Percentiles rank a stretch among this genome's conserved stretches.
phyloP scores from a whole-genome alignment of 2,113 vertebrate genomes.

The Accipiter virgatus region DNA sequence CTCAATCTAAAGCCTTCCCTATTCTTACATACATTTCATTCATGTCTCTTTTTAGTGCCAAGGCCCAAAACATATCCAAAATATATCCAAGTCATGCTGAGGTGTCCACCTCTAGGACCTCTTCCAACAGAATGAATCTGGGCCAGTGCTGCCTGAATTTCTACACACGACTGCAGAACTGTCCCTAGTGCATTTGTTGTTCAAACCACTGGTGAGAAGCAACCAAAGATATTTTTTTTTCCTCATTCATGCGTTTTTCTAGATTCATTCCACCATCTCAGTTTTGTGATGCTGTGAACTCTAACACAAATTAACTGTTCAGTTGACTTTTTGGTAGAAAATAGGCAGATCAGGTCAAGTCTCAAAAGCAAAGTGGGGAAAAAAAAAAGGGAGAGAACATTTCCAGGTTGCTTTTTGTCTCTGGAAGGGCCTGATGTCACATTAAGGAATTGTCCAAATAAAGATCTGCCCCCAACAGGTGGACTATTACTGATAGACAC shows the following conservation, averaged over 20 bases:
- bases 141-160: background rate
- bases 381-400: background rate
- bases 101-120: background rate
- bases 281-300: background rate
- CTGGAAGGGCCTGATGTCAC: background rate
- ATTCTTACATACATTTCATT: background rate
- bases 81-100: background rate
- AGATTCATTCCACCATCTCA: background rate
- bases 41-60: background rate
- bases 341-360: background rate
- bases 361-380: background rate
- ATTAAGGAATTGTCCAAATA: background rate
- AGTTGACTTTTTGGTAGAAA: background rate
- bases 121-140: background rate
- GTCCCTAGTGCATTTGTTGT: background rate
- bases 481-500: background rate
- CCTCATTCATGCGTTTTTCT: background rate
- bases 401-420: background rate
- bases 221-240: background rate
- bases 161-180: background rate
- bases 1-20: background rate
- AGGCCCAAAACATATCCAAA: background rate
- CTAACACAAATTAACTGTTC: background rate
- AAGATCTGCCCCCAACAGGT: background rate
- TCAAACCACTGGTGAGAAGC: background rate